These are phyloP conservation scores for Aquatica leii DNA, from an alignment of 2,888 invertebrate species.

Conservation along the genomic window DNA sequence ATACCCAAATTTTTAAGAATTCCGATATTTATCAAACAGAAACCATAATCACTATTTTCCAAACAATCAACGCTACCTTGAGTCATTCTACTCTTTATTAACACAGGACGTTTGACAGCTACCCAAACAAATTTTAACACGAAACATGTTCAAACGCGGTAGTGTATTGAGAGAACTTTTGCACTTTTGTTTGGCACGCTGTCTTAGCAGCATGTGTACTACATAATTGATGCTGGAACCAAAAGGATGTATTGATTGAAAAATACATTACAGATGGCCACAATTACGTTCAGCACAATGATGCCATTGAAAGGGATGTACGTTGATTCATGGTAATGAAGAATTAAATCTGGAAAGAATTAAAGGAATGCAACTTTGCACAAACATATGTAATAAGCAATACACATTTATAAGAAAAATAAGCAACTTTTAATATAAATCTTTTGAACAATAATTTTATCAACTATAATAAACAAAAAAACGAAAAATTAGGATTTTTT, in stretches of 20 bases:
- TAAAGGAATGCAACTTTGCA: too few relatives aligned
- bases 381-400: too few relatives aligned
- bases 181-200: slow-evolving; percentile 42
- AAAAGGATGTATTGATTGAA: not conserved
- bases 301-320: too few relatives aligned
- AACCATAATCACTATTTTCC: slow-evolving; percentile 22
- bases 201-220: slow-evolving; percentile 44
- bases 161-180: slow-evolving; percentile 43
- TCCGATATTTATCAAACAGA: not conserved
- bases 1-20: not conserved
- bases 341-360: too few relatives aligned
- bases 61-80: slow-evolving; percentile 28
- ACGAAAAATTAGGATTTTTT: too few relatives aligned
- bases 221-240: slow-evolving; percentile 31
- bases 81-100: slow-evolving; percentile 38
- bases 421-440: too few relatives aligned
- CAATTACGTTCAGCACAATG: too few relatives aligned
- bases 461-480: too few relatives aligned
- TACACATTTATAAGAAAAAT: too few relatives aligned
- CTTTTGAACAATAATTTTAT: too few relatives aligned
- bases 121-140: slow-evolving; percentile 37
- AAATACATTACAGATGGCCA: too few relatives aligned
- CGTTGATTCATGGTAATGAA: too few relatives aligned
- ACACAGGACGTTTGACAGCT: slow-evolving; percentile 33
- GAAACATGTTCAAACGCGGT: slow-evolving; percentile 35